phyloP scores from a whole-genome alignment of 2,888 invertebrate species.

The Papilio protenor region DNA sequence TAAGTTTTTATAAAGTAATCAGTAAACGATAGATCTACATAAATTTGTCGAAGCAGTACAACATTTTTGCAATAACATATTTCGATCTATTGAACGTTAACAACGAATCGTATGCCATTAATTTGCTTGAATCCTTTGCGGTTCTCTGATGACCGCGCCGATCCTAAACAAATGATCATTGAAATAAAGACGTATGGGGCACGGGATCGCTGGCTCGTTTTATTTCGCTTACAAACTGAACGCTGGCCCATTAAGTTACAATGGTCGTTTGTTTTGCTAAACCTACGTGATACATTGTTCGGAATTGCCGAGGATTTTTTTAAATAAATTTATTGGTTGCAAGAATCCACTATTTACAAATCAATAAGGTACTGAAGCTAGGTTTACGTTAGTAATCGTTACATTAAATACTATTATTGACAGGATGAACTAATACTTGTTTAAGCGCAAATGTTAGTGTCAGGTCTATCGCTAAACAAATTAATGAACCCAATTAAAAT shows the following conservation, averaged over 20 bases:
- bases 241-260: slow-evolving; percentile 55
- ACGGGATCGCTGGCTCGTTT: slow-evolving; percentile 72
- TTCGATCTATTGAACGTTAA: slow-evolving; percentile 51
- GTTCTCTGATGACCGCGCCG: slow-evolving; percentile 55
- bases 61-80: neutral
- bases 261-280: slow-evolving; percentile 62
- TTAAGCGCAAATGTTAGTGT: neutral
- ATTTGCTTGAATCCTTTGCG: slow-evolving; percentile 61
- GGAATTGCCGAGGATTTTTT: slow-evolving; percentile 16
- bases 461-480: neutral
- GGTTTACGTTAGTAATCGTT: neutral
- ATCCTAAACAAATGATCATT: slow-evolving; percentile 76
- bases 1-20: neutral
- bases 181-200: slow-evolving; percentile 74
- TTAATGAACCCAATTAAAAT: neutral
- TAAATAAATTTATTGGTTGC: slow-evolving; percentile 14
- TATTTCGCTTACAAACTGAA: slow-evolving; percentile 65
- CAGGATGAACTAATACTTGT: too few relatives aligned
- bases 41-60: neutral
- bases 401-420: neutral
- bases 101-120: slow-evolving; percentile 70
- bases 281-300: slow-evolving; percentile 55
- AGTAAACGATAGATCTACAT: neutral
- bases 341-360: neutral
- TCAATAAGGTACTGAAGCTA: neutral